Evolutionary conservation across 2,888 invertebrate genomes (phyloP), one percentile per base, ranked within the genome.

Genomic region (Cheilosia pagana): DNA sequence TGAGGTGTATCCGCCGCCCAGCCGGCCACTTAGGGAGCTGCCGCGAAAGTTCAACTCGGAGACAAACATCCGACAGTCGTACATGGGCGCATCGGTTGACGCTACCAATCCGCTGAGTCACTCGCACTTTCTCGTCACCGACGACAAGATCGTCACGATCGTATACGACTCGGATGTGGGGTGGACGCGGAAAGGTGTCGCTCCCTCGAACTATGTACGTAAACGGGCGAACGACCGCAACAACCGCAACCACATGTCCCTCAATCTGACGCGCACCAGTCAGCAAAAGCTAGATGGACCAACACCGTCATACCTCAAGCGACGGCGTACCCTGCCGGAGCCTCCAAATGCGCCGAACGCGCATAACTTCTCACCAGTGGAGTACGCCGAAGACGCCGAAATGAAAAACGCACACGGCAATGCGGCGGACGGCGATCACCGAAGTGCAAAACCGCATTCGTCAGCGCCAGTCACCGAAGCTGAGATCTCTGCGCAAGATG

Each of bases 81-180:
- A 91, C 53, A 90, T 92, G 89, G 91, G 92, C 41, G 90, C 92
- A 57, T 88, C 88, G 72, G 89, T 91, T 28, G 89, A 91, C 82
- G 88, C 89, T n/a, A 76, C 81, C 35, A 88, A 91, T 88, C 91
- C 92, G n/a, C 81, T 92, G 6, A 92, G 91, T 71, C 92, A 92
- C 74, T 91, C 91, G 35, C 92, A 92, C 87, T 92, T 91, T 31
- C 89, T 92, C 23, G 92, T 92, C 21, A 92, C 91, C 10, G 92
- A 92, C 62, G 92, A 92, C 86, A 91, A 92, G 87, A 91, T 92
- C 55, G 91, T 92, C 25, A 92, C 92, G 72, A 92, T 92, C 50
- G 92, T 91, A 48, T 92, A 92, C 48, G 92, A 92, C 88, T 92
- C 92, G 5, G 92, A 92, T 87, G 92, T 91, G 25, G 92, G 92